Evolutionary conservation across 2,797 vertebrate genomes (phyloP), one percentile per base, ranked within the genome.

Genomic region (Falco peregrinus): DNA sequence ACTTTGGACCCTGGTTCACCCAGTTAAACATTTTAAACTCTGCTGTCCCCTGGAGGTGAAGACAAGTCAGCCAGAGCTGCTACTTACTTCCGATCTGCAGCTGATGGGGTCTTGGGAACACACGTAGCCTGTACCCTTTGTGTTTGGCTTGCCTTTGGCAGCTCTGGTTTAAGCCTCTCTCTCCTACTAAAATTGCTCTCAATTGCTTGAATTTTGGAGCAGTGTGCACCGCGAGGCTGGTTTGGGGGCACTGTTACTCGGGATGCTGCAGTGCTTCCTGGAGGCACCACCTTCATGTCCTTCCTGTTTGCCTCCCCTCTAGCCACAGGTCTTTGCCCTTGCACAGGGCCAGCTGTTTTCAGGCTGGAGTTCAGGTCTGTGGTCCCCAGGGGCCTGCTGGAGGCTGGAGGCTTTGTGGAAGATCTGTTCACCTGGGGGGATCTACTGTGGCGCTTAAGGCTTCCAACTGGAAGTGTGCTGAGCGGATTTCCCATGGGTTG

Each of bases 71-170:
- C 35, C 85, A 64, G 45, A 71, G 79, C 71, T 79, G 77, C 43
- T 56, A 95, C 90, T 92, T 96, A 98, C 98, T 81, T 98, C 16
- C 98, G 97, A 48, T 98, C 96, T 1, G 84, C 89, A 28, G 67
- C 64, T 2, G 90, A 14, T 1, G 81, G 50, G 48, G 14, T 87
- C 94, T 79, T 94, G 50, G 80, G 73, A 35, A 89, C 10, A 1
- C 74, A 26, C 39, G 86, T 50, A 1, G 80, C 77, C 11, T 70
- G 81, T 7, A 51, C 0, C 3, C 25, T 24, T 37, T 37, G 37
- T 37, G 37, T 37, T 37, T 37, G 37, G 2, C 59, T 18, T 11
- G 29, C 11, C 11, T 68, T 76, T 65, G n/a, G 56, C 22, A n/a
- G 31, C 64, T 37, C 68, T 3, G 63, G 8, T 35, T 86, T n/a